Percentiles rank a stretch among this genome's conserved stretches.
phyloP scores from a whole-genome alignment of 2,888 invertebrate genomes.

The Tanytarsus gracilentus region DNA sequence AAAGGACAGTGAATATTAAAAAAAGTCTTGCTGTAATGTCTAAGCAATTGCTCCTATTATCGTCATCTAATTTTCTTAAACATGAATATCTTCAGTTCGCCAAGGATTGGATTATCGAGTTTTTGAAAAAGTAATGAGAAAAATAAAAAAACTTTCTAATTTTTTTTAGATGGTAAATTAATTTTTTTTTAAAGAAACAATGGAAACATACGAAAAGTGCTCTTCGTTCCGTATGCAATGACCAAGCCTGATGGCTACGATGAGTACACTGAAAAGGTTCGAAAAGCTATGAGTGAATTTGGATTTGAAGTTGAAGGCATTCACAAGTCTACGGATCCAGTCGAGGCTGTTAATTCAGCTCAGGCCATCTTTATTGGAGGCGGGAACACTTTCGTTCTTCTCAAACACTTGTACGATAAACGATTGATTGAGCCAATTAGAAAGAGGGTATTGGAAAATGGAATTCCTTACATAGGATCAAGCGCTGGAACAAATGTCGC shows the following conservation, averaged over 20 bases:
- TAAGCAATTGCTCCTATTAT: conserved; percentile 52
- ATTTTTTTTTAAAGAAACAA: conserved; percentile 48
- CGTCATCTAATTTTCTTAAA: conserved; percentile 61
- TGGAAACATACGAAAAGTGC: conserved; percentile 49
- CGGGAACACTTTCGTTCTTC: conserved; percentile 68
- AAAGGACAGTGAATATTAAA: no score
- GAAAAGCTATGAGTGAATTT: conserved; percentile 52
- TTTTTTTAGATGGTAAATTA: conserved; percentile 12
- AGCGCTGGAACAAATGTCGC: conserved; percentile 80
- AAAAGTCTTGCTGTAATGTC: no score
- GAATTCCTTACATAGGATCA: conserved; percentile 63
- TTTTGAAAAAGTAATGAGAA: conserved; percentile 50
- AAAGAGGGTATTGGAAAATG: conserved; percentile 52
- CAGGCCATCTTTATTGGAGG: conserved; percentile 67
- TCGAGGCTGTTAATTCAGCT: conserved; percentile 50
- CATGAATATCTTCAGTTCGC: conserved; percentile 58
- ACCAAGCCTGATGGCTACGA: conserved; percentile 47
- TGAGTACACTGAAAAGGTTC: conserved; percentile 53
- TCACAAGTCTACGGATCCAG: conserved; percentile 51
- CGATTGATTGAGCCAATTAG: conserved; percentile 53
- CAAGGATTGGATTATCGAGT: conserved; percentile 51
- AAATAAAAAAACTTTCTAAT: conserved; percentile 17
- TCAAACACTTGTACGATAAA: conserved; percentile 60
- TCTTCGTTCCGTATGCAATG: conserved; percentile 69
- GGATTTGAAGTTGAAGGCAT: conserved; percentile 58